These are phyloP conservation scores for Hydraecia micacea DNA, from an alignment of 2,888 invertebrate genomes.

Conservation along the genomic window DNA sequence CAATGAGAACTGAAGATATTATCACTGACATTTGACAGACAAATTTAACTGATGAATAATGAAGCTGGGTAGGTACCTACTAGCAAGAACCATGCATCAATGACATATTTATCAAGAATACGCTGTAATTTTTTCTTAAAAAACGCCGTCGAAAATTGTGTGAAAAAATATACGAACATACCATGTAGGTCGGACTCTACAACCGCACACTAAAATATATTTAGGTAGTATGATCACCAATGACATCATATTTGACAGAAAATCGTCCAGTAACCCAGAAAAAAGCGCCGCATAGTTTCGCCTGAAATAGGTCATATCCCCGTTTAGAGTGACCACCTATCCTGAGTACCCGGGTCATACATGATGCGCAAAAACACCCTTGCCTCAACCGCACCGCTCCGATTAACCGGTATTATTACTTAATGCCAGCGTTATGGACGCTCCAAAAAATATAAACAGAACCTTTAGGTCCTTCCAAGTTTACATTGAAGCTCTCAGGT, in stretches of 20 bases:
- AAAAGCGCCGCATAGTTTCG: slow-evolving; percentile 73
- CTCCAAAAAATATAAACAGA: slow-evolving; percentile 47
- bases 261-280: slow-evolving; percentile 69
- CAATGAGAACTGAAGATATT: slow-evolving; percentile 35
- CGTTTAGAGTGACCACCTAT: slow-evolving; percentile 81
- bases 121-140: not conserved
- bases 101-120: slow-evolving; percentile 28
- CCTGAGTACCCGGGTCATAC: slow-evolving; percentile 74
- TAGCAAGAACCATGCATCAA: slow-evolving; percentile 32
- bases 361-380: slow-evolving; percentile 82
- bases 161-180: slow-evolving; percentile 5
- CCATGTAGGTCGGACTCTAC: slow-evolving; percentile 26
- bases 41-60: slow-evolving; percentile 44
- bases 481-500: slow-evolving; percentile 37
- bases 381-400: slow-evolving; percentile 64
- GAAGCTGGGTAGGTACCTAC: slow-evolving; percentile 31
- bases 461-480: not conserved
- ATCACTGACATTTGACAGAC: slow-evolving; percentile 51
- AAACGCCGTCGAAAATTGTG: not conserved
- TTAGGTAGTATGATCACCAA: slow-evolving; percentile 45
- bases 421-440: slow-evolving; percentile 29
- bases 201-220: slow-evolving; percentile 48
- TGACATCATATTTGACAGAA: slow-evolving; percentile 67
- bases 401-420: slow-evolving; percentile 44
- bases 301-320: slow-evolving; percentile 88